phyloP scores from a whole-genome alignment of 2,113 vertebrate species.

The Cyrtonyx montezumae region DNA sequence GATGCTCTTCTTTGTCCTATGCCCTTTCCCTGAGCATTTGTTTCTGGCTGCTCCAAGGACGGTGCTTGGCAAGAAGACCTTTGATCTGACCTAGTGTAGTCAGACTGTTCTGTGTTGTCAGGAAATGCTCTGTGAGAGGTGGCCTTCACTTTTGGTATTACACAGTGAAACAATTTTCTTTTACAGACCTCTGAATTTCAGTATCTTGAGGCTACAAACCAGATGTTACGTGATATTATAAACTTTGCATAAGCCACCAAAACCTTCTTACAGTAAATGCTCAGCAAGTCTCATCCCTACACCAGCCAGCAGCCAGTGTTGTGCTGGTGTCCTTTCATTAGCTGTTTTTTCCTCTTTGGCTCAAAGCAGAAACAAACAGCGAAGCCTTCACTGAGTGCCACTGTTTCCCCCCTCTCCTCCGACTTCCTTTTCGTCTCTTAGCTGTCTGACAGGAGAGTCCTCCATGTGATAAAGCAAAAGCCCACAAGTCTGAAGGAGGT shows the following conservation, averaged over 20 bases:
- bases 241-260: neutral
- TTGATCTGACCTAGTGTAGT: neutral
- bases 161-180: neutral
- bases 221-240: neutral
- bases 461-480: constrained; percentile 46
- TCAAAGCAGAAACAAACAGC: constrained; percentile 62
- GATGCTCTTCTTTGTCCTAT: constrained; percentile 29
- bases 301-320: neutral
- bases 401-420: constrained; percentile 70
- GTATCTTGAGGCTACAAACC: neutral
- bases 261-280: neutral
- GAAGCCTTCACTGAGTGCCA: constrained; percentile 69
- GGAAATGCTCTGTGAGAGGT: neutral
- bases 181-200: neutral
- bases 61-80: constrained; percentile 6
- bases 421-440: constrained; percentile 69
- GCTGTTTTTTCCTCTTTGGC: constrained; percentile 76
- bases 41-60: neutral
- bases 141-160: neutral
- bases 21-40: neutral
- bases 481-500: constrained; percentile 30
- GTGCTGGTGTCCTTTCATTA: constrained; percentile 27
- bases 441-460: constrained; percentile 62
- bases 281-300: neutral
- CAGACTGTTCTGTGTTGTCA: constrained; percentile 5